Evolutionary conservation across 2,113 vertebrate genomes (phyloP).

Genomic region (Asarcornis scutulata): DNA sequence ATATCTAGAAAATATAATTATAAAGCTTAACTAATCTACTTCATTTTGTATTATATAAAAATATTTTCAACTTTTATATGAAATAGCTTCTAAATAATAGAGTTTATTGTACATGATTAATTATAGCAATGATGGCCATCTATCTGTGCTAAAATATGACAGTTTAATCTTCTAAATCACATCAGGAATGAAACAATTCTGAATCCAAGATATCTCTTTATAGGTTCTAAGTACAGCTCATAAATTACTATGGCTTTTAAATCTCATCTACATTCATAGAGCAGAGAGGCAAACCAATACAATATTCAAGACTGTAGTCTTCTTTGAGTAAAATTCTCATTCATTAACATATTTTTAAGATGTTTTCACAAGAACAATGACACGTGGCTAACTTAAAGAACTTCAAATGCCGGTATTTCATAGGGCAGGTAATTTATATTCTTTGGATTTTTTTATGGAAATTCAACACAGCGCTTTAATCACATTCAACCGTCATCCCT

Average conservation of each 20-base stretch:
- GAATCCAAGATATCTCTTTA: slow-evolving; percentile 7
- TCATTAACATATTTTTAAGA: background rate
- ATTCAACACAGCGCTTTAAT: background rate
- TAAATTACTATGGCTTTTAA: slow-evolving; percentile 56
- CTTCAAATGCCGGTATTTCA: background rate
- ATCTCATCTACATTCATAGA: slow-evolving; percentile 39
- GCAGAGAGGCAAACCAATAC: background rate
- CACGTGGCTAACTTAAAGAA: background rate
- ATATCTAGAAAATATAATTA: slow-evolving; percentile 36
- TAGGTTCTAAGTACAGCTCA: slow-evolving; percentile 46
- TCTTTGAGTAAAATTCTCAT: background rate
- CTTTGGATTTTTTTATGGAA: background rate
- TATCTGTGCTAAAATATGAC: slow-evolving; percentile 54
- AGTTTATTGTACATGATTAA: slow-evolving; percentile 61
- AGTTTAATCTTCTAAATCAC: slow-evolving; percentile 69
- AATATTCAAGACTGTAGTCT: background rate
- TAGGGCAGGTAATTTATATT: background rate
- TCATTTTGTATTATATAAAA: slow-evolving; percentile 38
- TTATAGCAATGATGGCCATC: slow-evolving; percentile 43
- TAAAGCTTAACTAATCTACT: slow-evolving; percentile 26
- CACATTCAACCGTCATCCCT: background rate
- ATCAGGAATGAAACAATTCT: slow-evolving; percentile 59
- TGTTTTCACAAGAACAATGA: background rate
- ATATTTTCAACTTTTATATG: slow-evolving; percentile 23
- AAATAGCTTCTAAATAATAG: slow-evolving; percentile 57